Percentiles rank a stretch among this genome's conserved stretches.
phyloP scores from a whole-genome alignment of 2,797 vertebrate species.

The Pygocentrus nattereri region DNA sequence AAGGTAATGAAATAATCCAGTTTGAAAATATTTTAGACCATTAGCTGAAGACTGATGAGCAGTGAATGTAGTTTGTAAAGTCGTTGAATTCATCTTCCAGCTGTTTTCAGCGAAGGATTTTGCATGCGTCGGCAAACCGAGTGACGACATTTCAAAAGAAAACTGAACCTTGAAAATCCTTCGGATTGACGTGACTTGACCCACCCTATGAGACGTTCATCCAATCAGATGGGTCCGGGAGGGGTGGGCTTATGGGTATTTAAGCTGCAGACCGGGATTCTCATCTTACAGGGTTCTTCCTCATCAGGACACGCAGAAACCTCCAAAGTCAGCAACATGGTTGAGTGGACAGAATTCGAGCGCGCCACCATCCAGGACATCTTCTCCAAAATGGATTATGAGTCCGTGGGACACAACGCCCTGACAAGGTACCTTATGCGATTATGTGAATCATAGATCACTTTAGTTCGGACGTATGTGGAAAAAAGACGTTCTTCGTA shows the following conservation, averaged over 20 bases:
- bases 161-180: neutral
- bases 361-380: conserved; percentile 62
- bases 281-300: conserved; percentile 1
- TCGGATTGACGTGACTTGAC: neutral
- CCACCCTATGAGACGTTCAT: neutral
- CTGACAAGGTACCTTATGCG: conserved; percentile 71
- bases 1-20: too few species aligned
- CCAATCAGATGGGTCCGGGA: conserved; percentile 16
- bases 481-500: too few species aligned
- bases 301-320: neutral
- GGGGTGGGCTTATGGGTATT: conserved; percentile 30
- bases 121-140: neutral
- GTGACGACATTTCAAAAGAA: neutral
- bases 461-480: too few species aligned
- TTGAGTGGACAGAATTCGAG: conserved; percentile 71
- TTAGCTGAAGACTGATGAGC: too few species aligned
- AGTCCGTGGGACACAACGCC: conserved; percentile 40
- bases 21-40: too few species aligned
- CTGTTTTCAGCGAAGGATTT: neutral
- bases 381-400: conserved; percentile 62
- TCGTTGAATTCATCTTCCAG: too few species aligned
- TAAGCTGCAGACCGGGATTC: neutral
- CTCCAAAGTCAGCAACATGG: conserved; percentile 63
- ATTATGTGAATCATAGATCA: too few species aligned
- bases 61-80: too few species aligned